phyloP scores from a whole-genome alignment of 2,888 invertebrate species.

The Slavum lentiscoides region DNA sequence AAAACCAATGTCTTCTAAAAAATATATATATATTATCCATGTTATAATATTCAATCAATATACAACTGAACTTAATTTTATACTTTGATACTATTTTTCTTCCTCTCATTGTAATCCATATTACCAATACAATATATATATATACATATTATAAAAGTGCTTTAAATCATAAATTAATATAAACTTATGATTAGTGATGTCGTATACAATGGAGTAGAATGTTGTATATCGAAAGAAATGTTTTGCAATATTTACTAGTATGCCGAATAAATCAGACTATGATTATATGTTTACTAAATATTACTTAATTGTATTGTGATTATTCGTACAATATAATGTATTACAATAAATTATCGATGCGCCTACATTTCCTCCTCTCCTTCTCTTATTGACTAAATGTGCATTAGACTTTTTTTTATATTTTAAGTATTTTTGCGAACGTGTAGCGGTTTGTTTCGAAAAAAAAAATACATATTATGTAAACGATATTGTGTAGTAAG shows the following conservation, averaged over 20 bases:
- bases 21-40: neutral
- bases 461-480: constrained; percentile 3
- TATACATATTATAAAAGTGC: constrained; percentile 17
- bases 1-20: constrained; percentile 47
- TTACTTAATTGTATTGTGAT: constrained; percentile 37
- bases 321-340: constrained; percentile 31
- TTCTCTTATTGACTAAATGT: neutral
- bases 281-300: constrained; percentile 15
- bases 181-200: constrained; percentile 13
- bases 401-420: constrained; percentile 19
- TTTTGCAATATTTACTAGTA: constrained; percentile 6
- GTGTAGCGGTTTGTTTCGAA: constrained; percentile 37
- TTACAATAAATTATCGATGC: constrained; percentile 34
- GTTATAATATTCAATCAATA: constrained; percentile 37
- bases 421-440: constrained; percentile 25
- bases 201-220: constrained; percentile 6
- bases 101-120: neutral
- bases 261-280: constrained; percentile 6
- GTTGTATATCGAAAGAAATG: neutral
- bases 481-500: neutral
- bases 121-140: neutral
- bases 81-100: constrained; percentile 47
- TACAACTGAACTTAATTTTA: constrained; percentile 42
- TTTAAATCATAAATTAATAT: constrained; percentile 29
- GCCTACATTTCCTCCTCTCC: constrained; percentile 5